Percentiles rank a stretch among this genome's conserved stretches.
These are phyloP conservation scores for Bilobella aurantiaca DNA, from an alignment of 1,140 invertebrate genomes.

Conservation along the genomic window DNA sequence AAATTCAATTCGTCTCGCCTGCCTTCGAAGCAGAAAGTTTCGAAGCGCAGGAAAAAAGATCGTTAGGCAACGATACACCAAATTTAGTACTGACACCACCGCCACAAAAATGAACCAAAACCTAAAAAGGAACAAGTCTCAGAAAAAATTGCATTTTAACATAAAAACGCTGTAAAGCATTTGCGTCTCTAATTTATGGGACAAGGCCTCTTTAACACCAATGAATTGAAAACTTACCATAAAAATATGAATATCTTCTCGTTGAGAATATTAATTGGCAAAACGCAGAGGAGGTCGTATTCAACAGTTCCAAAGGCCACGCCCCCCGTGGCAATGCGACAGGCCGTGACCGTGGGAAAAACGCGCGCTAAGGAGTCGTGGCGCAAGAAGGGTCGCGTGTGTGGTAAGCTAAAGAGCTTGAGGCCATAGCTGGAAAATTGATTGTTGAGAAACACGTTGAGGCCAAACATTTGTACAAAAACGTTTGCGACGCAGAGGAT, in stretches of 20 bases:
- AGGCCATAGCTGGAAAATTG: conserved; percentile 40
- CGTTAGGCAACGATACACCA: conserved; percentile 48
- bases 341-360: conserved; percentile 47
- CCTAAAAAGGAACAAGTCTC: conserved; percentile 50
- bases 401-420: conserved; percentile 36
- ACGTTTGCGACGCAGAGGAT: conserved; percentile 41
- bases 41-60: conserved; percentile 34
- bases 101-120: conserved; percentile 65
- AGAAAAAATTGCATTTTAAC: too few species aligned
- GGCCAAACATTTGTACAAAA: conserved; percentile 38
- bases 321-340: conserved; percentile 46
- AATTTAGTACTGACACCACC: conserved; percentile 49
- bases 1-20: neutral
- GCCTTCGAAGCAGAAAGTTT: neutral
- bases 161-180: too few species aligned
- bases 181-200: too few species aligned
- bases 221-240: conserved; percentile 53
- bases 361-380: conserved; percentile 29
- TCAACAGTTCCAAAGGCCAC: conserved; percentile 12
- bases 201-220: too few species aligned
- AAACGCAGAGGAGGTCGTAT: conserved; percentile 47
- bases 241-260: conserved; percentile 69
- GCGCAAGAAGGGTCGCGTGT: conserved; percentile 24
- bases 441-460: conserved; percentile 39
- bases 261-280: conserved; percentile 66